These are phyloP conservation scores for Hymenopus coronatus DNA, from an alignment of 2,888 invertebrate species.

Conservation along the genomic window DNA sequence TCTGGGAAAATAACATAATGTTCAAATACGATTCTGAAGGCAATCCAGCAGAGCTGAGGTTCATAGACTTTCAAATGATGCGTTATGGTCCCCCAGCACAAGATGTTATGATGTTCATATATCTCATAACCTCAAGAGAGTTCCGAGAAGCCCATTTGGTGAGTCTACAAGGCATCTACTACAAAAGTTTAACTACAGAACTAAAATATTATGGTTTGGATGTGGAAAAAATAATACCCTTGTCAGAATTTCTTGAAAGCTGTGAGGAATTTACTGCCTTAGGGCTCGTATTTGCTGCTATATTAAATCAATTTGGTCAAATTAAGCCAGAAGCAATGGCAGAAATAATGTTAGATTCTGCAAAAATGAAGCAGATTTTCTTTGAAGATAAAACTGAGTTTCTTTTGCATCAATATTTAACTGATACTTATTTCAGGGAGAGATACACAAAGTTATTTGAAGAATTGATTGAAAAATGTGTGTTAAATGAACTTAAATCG, in stretches of 20 bases:
- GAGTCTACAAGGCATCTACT: constrained; percentile 40
- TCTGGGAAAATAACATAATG: constrained; percentile 46
- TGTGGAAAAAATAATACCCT: not conserved
- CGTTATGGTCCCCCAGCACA: constrained; percentile 43
- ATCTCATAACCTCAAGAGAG: constrained; percentile 42
- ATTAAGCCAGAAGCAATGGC: not conserved
- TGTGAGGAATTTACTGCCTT: not conserved
- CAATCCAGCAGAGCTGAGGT: constrained; percentile 30
- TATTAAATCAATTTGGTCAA: not conserved
- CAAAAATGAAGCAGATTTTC: not conserved
- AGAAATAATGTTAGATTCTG: not conserved
- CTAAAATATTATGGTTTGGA: not conserved
- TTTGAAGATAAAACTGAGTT: not conserved
- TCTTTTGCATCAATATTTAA: not conserved
- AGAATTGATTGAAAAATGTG: not conserved
- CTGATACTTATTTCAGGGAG: not conserved
- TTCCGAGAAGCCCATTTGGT: constrained; percentile 39
- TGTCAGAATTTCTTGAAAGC: not conserved
- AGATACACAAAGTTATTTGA: not conserved
- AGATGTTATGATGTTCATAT: constrained; percentile 44
- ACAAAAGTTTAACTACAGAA: not conserved
- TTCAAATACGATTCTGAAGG: constrained; percentile 42
- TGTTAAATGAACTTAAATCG: not conserved
- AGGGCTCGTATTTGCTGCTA: not conserved
- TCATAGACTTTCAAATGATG: constrained; percentile 33